A percentile compares a stretch with the other conserved stretches of the same genome.
phyloP scores from a whole-genome alignment of 2,888 invertebrate species.

The Ophioninae sp. region DNA sequence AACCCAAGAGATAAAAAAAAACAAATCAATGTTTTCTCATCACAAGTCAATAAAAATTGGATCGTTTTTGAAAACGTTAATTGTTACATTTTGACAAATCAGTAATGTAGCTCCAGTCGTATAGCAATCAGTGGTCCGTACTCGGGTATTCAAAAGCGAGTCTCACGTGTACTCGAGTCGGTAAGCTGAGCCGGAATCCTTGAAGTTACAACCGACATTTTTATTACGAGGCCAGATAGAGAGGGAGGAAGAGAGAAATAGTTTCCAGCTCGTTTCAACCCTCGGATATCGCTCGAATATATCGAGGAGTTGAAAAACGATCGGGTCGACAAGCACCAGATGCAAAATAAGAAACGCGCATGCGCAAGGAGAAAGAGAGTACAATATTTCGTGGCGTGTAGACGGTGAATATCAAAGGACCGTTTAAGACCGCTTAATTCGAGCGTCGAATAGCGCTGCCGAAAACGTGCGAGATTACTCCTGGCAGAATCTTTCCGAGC shows the following conservation, averaged over 20 bases:
- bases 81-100: conserved; percentile 16
- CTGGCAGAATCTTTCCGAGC: conserved; percentile 51
- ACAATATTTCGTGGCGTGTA: conserved; percentile 69
- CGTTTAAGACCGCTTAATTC: conserved; percentile 74
- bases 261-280: not conserved
- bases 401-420: conserved; percentile 74
- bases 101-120: not conserved
- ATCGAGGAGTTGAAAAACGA: conserved; percentile 59
- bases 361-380: conserved; percentile 14
- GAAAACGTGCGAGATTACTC: conserved; percentile 39
- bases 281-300: conserved; percentile 39
- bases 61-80: not conserved
- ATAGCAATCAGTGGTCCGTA: not conserved
- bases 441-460: conserved; percentile 43
- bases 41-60: not conserved
- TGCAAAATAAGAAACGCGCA: conserved; percentile 35
- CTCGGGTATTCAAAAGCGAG: not conserved
- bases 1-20: not conserved
- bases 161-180: not conserved
- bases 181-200: conserved; percentile 37
- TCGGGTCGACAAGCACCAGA: conserved; percentile 46
- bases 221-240: conserved; percentile 43
- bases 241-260: not conserved
- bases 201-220: conserved; percentile 58
- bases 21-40: not conserved